Base-by-base conservation (phyloP, 2,888 invertebrate species). In the Ornithoptera priamus region DNA sequence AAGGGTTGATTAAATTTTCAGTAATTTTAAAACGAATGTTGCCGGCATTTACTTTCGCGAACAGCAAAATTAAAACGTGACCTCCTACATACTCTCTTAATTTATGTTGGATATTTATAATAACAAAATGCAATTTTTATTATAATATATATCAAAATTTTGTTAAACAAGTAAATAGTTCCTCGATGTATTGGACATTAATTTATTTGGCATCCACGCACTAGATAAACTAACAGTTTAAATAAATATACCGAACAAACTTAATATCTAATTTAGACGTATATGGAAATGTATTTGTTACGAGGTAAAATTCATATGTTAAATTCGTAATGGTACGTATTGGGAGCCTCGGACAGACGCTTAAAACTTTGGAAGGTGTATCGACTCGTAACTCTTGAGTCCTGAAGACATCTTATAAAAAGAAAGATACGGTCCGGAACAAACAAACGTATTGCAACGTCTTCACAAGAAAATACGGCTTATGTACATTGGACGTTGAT, bases 391-490 rank as follows among this genome's bases (percentile, higher is more conserved):
- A 82, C 83, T 86, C 82, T 72, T 74, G 74, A 74, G 70, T 74
- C 68, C 72, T 76, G 77, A 78, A 81, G 83, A 85, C 82, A 81
- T 84, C 80, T 87, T 86, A 85, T 86, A 86, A 86, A 88, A 87
- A 85, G 82, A 77, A 81, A 84, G 81, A 84, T 84, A 85, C 87
- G 81, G 81, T 80, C 81, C 83, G 85, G 84, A 88, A 87, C 85
- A 85, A 87, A 86, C 84, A 86, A 84, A 86, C 81, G 83, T 87
- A 87, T 85, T 87, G 87, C 88, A 81, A 78, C 79, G 83, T 83
- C 83, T 78, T 78, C 77, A 76, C 77, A 81, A 78, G 81, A 83
- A 82, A 82, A 85, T 84, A 85, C 81, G 76, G 76, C 78, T 80
- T 79, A 78, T 79, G 80, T 83, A 82, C 79, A 78, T 77, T 73